Conservation (phyloP, 2,113 vertebrate genomes). For the Patagioenas fasciata region DNA sequence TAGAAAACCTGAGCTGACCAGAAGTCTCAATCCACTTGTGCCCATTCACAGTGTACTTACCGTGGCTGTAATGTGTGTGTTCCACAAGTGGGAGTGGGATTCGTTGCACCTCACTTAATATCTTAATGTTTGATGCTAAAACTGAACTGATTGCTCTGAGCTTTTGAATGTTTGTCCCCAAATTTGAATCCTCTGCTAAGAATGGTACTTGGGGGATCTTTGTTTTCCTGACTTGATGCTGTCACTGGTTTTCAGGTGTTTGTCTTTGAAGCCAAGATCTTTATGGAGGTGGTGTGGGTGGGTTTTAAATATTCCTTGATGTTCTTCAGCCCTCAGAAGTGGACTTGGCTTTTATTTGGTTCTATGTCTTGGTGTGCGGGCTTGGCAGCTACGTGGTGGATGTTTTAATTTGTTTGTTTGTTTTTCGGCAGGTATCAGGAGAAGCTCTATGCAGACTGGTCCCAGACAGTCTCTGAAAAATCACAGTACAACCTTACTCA, state of each 20-base stretch:
- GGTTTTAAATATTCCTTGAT: no score
- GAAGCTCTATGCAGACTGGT: no score
- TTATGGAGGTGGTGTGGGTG: rapidly evolving
- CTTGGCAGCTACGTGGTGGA: no score
- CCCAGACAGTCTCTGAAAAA: no score
- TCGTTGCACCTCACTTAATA: not conserved
- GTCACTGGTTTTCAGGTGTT: not conserved
- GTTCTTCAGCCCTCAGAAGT: no score
- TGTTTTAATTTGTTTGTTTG: no score
- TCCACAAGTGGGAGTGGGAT: not conserved
- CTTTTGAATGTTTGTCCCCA: not conserved
- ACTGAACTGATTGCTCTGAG: not conserved
- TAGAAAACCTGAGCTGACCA: not conserved
- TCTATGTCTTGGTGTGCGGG: no score
- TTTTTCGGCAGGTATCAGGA: no score
- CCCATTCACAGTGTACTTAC: not conserved
- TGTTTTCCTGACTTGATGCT: not conserved
- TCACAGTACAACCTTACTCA: no score
- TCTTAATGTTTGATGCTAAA: not conserved
- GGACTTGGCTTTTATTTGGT: no score
- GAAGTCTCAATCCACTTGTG: not conserved
- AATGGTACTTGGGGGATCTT: not conserved
- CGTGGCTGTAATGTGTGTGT: not conserved
- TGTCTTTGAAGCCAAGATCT: not conserved
- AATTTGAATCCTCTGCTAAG: not conserved